Conservation (phyloP, 2,888 invertebrate genomes). For the Bombylius major region DNA sequence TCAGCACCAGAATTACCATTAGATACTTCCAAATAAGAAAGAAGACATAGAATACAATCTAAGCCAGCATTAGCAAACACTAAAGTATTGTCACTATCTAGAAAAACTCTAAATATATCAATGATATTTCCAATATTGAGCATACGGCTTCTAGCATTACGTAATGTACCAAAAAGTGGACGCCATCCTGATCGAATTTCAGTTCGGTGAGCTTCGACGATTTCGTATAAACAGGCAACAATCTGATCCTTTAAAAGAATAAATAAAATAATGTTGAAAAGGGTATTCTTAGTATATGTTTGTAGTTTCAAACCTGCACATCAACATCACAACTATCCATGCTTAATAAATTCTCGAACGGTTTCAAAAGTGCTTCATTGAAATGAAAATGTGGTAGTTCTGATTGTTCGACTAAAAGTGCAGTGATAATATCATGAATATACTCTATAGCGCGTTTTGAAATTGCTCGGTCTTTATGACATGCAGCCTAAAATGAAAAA, state of each 20-base stretch:
- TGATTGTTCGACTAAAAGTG: conserved; percentile 70
- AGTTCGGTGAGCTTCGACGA: conserved; percentile 85
- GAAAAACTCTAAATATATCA: conserved; percentile 89
- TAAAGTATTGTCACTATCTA: conserved; percentile 81
- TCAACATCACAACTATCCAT: conserved; percentile 87
- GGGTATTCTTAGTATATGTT: background rate
- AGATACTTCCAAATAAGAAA: conserved; percentile 45
- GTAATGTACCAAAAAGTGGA: conserved; percentile 83
- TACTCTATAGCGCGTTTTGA: conserved; percentile 85
- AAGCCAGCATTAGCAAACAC: conserved; percentile 91
- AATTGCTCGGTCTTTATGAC: conserved; percentile 76
- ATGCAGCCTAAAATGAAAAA: conserved; percentile 55
- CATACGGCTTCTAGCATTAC: conserved; percentile 64
- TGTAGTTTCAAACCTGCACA: conserved; percentile 52
- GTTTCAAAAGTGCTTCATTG: conserved; percentile 87
- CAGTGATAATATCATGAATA: conserved; percentile 83
- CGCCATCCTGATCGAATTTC: conserved; percentile 95
- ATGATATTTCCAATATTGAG: conserved; percentile 51
- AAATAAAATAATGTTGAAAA: background rate
- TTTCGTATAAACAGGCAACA: conserved; percentile 88
- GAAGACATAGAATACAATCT: conserved; percentile 82
- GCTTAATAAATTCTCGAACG: conserved; percentile 88
- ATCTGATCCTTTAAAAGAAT: conserved; percentile 59
- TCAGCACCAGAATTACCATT: conserved; percentile 51
- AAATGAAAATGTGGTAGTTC: conserved; percentile 91